These are phyloP conservation scores for Cyprinella venusta DNA, from an alignment of 2,797 vertebrate genomes.

Conservation along the genomic window DNA sequence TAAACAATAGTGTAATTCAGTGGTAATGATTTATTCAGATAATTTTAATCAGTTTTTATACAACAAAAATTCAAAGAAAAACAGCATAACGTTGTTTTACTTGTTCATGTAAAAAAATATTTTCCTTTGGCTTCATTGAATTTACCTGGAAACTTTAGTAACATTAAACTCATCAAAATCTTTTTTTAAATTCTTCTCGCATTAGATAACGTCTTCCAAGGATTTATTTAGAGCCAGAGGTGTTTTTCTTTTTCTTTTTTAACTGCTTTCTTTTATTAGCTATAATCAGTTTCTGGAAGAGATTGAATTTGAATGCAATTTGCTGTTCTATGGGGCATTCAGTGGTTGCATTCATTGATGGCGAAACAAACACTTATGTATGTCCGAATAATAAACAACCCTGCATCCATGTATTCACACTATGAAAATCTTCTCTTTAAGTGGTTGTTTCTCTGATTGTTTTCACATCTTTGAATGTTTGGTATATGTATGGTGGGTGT, in stretches of 20 bases:
- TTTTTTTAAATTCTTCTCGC: constrained; percentile 11
- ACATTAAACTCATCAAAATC: not conserved
- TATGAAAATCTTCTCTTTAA: constrained; percentile 6
- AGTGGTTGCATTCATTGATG: not conserved
- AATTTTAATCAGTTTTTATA: not conserved
- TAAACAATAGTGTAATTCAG: not conserved
- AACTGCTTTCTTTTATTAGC: not conserved
- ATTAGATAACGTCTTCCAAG: constrained; percentile 8
- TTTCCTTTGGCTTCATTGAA: not conserved
- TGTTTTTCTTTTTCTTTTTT: not conserved
- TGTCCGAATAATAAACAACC: not conserved
- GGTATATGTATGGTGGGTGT: constrained; percentile 50
- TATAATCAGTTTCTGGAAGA: not conserved
- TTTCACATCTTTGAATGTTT: constrained; percentile 59
- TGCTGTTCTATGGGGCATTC: not conserved
- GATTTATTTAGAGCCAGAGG: not conserved
- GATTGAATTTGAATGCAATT: not conserved
- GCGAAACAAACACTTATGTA: not conserved
- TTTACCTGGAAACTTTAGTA: constrained; percentile 13
- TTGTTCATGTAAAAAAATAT: not conserved
- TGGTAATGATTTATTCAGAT: not conserved
- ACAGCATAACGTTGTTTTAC: not conserved
- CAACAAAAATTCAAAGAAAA: not conserved
- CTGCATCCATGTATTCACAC: not conserved
- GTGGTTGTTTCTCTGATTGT: constrained; percentile 15